phyloP scores from a whole-genome alignment of 1,140 invertebrate genomes.

The Pogonomyrmex californicus region DNA sequence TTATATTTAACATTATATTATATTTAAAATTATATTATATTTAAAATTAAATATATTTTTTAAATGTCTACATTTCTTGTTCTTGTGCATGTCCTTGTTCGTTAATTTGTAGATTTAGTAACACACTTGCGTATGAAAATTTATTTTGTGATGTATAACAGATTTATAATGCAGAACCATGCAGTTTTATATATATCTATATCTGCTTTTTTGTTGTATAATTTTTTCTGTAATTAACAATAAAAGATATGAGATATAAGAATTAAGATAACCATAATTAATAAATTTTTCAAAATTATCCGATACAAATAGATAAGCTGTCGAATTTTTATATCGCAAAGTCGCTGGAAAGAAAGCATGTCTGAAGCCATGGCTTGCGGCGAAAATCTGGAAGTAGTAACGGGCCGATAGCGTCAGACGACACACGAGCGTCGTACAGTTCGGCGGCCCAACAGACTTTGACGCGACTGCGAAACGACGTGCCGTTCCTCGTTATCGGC shows the following conservation, averaged over 20 bases:
- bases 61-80: too few relatives aligned
- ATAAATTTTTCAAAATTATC: not conserved
- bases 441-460: not conserved
- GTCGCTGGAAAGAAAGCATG: not conserved
- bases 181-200: not conserved
- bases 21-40: too few relatives aligned
- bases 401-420: conserved; percentile 43
- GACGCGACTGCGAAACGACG: conserved; percentile 23
- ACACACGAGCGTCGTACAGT: not conserved
- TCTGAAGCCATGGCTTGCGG: not conserved
- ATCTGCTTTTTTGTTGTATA: not conserved
- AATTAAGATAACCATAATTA: not conserved
- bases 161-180: too few relatives aligned
- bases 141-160: too few relatives aligned
- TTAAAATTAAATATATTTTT: too few relatives aligned
- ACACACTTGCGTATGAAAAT: too few relatives aligned
- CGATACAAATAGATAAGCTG: not conserved
- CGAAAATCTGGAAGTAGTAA: conserved; percentile 59
- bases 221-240: not conserved
- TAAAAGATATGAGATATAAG: not conserved
- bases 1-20: too few relatives aligned
- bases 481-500: conserved; percentile 50
- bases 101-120: too few relatives aligned
- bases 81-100: too few relatives aligned
- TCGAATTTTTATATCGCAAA: not conserved